Percentiles rank a stretch among this genome's conserved stretches.
phyloP scores from a whole-genome alignment of 2,888 invertebrate species.

The Chrysina gloriosa region DNA sequence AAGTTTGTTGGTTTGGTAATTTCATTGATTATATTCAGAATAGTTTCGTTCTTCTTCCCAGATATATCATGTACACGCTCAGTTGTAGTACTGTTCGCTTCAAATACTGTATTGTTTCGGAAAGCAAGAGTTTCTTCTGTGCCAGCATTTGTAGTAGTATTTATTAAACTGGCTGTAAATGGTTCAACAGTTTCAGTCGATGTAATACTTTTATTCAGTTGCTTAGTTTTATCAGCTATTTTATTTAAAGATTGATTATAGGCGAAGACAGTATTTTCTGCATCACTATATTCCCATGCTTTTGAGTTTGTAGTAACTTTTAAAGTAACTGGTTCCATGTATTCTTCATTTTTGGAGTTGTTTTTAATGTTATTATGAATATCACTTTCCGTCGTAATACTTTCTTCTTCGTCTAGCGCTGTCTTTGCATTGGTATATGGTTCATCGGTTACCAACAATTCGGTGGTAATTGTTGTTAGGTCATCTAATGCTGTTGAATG shows the following conservation, averaged over 20 bases:
- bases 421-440: neutral
- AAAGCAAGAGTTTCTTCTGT: neutral
- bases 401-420: slow-evolving; percentile 9
- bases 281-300: neutral
- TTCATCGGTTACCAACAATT: neutral
- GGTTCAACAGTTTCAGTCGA: neutral
- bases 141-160: neutral
- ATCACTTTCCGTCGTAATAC: slow-evolving; percentile 12
- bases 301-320: neutral
- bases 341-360: slow-evolving; percentile 3
- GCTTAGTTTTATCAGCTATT: neutral
- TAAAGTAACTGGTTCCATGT: neutral
- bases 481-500: neutral
- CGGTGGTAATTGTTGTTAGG: neutral
- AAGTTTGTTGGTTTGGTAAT: slow-evolving; percentile 5
- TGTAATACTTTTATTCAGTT: neutral
- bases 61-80: neutral
- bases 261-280: slow-evolving; percentile 7
- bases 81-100: neutral
- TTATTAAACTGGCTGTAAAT: too few species aligned
- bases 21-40: slow-evolving; percentile 10
- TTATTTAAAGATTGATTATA: slow-evolving; percentile 40
- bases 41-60: slow-evolving; percentile 13
- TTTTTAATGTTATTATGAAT: neutral
- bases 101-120: neutral